phyloP scores from a whole-genome alignment of 2,797 vertebrate species.

The Prunella strophiata region DNA sequence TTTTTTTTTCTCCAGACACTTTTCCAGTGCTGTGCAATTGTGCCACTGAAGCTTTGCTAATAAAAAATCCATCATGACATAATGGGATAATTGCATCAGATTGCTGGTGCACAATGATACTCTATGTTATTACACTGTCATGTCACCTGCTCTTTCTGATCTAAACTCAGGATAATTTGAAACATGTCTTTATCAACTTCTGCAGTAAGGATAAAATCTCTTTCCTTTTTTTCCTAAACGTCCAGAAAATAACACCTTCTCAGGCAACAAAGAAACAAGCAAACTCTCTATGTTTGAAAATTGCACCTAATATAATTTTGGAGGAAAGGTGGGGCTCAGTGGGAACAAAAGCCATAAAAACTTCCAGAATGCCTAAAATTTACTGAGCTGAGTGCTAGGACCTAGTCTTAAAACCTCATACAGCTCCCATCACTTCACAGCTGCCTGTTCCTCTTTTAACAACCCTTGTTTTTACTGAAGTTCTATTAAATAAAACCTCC shows the following conservation, averaged over 20 bases:
- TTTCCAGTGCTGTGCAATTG: not conserved
- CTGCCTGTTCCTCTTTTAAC: not conserved
- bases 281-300: not conserved
- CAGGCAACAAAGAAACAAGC: not conserved
- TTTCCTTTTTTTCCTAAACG: not conserved
- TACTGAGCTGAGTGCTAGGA: not conserved
- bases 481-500: not conserved
- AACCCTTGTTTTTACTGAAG: not conserved
- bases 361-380: not conserved
- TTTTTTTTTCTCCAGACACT: not conserved
- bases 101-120: not conserved
- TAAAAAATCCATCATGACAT: slow-evolving; percentile 11
- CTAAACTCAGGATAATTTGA: not conserved
- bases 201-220: not conserved
- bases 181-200: not conserved
- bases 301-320: not conserved
- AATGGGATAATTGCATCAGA: not conserved
- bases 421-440: not conserved
- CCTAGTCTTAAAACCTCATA: not conserved
- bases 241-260: not conserved
- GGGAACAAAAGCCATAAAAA: not conserved
- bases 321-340: not conserved
- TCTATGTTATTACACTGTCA: not conserved
- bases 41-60: slow-evolving; percentile 20
- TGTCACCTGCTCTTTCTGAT: not conserved